Percentiles rank a stretch among this genome's conserved stretches.
Evolutionary conservation across 2,113 vertebrate genomes (phyloP).

Genomic region (Lota lota): DNA sequence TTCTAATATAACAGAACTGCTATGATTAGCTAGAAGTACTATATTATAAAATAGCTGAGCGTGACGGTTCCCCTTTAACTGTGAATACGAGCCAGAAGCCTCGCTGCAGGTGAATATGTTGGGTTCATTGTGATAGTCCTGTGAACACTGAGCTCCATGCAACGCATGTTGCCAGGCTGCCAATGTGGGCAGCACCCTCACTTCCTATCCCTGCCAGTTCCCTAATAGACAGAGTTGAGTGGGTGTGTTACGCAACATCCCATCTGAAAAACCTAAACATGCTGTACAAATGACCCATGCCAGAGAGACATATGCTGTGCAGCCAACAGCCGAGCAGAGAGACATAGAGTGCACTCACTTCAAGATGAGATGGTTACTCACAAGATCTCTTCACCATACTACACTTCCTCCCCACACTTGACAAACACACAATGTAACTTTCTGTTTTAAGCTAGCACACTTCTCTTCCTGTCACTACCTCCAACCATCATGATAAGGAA

Average conservation of each 20-base stretch:
- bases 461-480: neutral
- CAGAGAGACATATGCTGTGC: neutral
- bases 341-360: neutral
- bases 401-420: no score
- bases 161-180: neutral
- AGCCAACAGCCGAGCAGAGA: neutral
- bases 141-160: neutral
- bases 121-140: no score
- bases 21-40: no score
- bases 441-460: neutral
- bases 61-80: no score
- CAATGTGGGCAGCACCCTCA: conserved; percentile 35
- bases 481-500: no score
- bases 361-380: no score
- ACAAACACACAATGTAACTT: no score
- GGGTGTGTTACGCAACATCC: conserved; percentile 36
- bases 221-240: conserved; percentile 35
- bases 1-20: no score
- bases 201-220: conserved; percentile 30
- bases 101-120: no score
- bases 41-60: no score
- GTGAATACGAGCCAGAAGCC: no score
- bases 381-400: no score
- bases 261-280: conserved; percentile 27
- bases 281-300: conserved; percentile 15